Conservation (phyloP, 2,113 vertebrate species). For the Calidris pugnax region DNA sequence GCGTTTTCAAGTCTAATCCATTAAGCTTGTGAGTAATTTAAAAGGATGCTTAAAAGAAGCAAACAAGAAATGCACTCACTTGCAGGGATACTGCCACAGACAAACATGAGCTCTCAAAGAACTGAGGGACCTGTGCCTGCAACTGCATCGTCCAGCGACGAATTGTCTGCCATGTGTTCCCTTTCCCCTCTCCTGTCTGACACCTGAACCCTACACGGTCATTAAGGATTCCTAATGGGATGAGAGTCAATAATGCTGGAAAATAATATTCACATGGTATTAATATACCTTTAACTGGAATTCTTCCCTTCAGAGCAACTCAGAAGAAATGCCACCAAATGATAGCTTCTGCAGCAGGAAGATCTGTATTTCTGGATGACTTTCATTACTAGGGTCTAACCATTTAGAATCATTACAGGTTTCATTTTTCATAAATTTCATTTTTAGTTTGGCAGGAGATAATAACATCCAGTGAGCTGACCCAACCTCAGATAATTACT, state of each 20-base stretch:
- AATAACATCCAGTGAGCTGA: slow-evolving; percentile 52
- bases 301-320: neutral
- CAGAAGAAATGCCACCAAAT: neutral
- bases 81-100: rapidly evolving
- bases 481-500: slow-evolving; percentile 50
- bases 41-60: neutral
- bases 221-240: neutral
- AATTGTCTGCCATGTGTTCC: rapidly evolving
- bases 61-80: neutral
- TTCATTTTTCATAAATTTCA: slow-evolving; percentile 53
- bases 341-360: neutral
- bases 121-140: neutral
- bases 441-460: slow-evolving; percentile 45
- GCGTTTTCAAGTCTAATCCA: neutral
- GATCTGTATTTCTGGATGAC: neutral
- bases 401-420: slow-evolving; percentile 6
- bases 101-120: neutral
- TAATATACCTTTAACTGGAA: neutral
- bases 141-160: rapidly evolving
- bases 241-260: neutral
- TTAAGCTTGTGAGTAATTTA: neutral
- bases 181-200: neutral
- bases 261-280: neutral
- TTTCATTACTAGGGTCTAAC: neutral
- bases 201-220: neutral